A percentile compares a stretch with the other conserved stretches of the same genome.
Evolutionary conservation across 1,140 invertebrate species (phyloP).

Genomic region (Arion vulgaris): DNA sequence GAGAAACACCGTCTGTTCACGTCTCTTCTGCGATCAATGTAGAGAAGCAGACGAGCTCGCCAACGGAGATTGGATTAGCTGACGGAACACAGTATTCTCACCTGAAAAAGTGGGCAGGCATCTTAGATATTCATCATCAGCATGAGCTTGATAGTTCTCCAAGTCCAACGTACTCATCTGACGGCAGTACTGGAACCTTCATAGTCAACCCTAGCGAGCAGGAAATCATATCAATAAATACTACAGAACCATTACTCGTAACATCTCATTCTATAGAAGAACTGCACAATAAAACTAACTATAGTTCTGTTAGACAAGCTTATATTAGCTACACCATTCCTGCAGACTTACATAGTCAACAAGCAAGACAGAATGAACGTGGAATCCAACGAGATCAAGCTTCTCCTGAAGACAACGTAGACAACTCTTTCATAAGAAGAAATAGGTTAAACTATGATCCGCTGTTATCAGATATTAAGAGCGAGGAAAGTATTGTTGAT

Average conservation of each 20-base stretch:
- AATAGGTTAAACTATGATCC: too few relatives aligned
- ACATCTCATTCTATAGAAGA: neutral
- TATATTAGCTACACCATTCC: too few relatives aligned
- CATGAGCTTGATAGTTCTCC: constrained; percentile 33
- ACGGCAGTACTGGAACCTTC: constrained; percentile 64
- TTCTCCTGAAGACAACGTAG: neutral
- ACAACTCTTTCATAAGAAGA: neutral
- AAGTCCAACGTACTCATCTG: constrained; percentile 26
- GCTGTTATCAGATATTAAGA: neutral
- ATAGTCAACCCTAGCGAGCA: constrained; percentile 64
- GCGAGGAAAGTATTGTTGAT: neutral
- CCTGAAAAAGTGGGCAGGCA: constrained; percentile 41
- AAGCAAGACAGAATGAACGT: neutral
- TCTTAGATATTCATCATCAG: constrained; percentile 36
- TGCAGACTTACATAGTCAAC: too few relatives aligned
- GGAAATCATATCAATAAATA: constrained; percentile 12
- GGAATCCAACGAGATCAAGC: neutral
- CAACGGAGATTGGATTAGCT: neutral
- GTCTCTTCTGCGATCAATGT: neutral
- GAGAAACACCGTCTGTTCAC: too few relatives aligned
- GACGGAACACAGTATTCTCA: constrained; percentile 32
- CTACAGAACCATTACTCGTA: neutral
- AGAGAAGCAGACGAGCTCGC: neutral
- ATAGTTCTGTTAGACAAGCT: too few relatives aligned
- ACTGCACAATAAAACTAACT: neutral